phyloP scores from a whole-genome alignment of 2,888 invertebrate species.

The Adelphocoris suturalis region DNA sequence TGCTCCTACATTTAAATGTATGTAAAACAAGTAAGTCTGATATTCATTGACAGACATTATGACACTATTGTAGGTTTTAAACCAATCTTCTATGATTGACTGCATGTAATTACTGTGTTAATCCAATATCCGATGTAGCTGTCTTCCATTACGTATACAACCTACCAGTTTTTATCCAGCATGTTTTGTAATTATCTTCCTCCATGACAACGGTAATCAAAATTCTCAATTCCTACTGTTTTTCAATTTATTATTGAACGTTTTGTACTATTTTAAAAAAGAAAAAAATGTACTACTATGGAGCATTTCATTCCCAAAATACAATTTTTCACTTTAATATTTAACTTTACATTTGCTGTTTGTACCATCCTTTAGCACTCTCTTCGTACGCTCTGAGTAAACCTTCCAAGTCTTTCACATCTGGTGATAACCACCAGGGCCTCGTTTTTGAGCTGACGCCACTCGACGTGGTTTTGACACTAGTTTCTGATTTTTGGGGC shows the following conservation, averaged over 20 bases:
- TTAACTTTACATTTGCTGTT: constrained; percentile 46
- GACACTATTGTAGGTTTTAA: constrained; percentile 13
- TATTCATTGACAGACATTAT: background rate
- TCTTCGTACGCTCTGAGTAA: constrained; percentile 56
- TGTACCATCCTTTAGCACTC: constrained; percentile 65
- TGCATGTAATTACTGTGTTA: constrained; percentile 49
- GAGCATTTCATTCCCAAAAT: constrained; percentile 69
- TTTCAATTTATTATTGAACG: constrained; percentile 48
- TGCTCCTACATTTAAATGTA: background rate
- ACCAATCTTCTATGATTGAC: constrained; percentile 60
- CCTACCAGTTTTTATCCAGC: constrained; percentile 48
- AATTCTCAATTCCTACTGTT: constrained; percentile 70
- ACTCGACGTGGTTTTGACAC: constrained; percentile 44
- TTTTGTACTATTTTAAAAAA: constrained; percentile 63
- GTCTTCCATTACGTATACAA: constrained; percentile 59
- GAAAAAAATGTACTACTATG: constrained; percentile 45
- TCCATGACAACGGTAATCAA: constrained; percentile 72
- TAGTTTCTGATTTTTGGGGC: constrained; percentile 37
- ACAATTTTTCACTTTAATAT: constrained; percentile 67
- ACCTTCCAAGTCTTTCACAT: constrained; percentile 53
- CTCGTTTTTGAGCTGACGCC: constrained; percentile 25
- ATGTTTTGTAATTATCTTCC: constrained; percentile 50
- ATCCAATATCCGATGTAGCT: constrained; percentile 54
- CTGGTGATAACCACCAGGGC: constrained; percentile 14
- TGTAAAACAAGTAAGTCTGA: background rate